Percentiles rank a stretch among this genome's conserved stretches.
phyloP scores from a whole-genome alignment of 2,888 invertebrate species.

The Cephus sareptanus region DNA sequence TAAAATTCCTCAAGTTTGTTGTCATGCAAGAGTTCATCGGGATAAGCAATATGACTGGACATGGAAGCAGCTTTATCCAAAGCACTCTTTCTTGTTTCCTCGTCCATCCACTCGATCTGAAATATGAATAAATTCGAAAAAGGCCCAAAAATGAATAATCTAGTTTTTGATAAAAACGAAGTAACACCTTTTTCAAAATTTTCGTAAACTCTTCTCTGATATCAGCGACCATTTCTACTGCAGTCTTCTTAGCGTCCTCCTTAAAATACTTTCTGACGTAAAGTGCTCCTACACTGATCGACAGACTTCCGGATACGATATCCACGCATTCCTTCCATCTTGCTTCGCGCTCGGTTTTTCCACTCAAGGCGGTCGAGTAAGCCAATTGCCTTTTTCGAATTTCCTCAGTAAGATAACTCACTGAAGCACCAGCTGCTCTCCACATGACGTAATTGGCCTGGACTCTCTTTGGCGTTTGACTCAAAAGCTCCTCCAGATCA shows the following conservation, averaged over 20 bases:
- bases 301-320: constrained; percentile 79
- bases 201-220: constrained; percentile 85
- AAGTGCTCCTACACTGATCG: constrained; percentile 83
- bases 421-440: constrained; percentile 85
- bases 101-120: constrained; percentile 91
- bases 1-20: constrained; percentile 85
- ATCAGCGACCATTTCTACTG: constrained; percentile 88
- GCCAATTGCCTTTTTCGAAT: constrained; percentile 82
- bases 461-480: constrained; percentile 72
- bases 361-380: constrained; percentile 84
- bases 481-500: constrained; percentile 74
- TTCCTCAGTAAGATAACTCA: constrained; percentile 83
- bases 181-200: constrained; percentile 73
- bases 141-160: background rate
- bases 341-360: constrained; percentile 85
- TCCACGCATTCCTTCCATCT: constrained; percentile 94
- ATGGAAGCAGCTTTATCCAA: constrained; percentile 84
- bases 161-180: background rate
- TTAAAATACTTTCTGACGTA: constrained; percentile 91
- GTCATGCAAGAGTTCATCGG: constrained; percentile 87
- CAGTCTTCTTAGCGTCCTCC: constrained; percentile 84
- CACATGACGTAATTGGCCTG: constrained; percentile 94
- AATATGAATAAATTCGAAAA: constrained; percentile 13
- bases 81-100: constrained; percentile 79
- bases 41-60: constrained; percentile 92